phyloP scores from a whole-genome alignment of 1,140 invertebrate genomes.

The Brachionus koreanus region DNA sequence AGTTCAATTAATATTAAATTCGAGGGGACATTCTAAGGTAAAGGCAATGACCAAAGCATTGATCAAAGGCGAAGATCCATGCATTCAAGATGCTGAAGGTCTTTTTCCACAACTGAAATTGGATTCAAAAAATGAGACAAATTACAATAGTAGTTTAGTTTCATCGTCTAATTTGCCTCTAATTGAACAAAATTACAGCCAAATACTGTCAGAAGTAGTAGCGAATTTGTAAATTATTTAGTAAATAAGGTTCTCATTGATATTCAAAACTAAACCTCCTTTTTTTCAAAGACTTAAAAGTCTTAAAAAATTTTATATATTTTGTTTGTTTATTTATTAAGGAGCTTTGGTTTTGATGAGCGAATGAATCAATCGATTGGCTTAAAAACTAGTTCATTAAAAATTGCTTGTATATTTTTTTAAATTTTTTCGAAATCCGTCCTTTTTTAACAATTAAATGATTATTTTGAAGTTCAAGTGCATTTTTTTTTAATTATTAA shows the following conservation, averaged over 20 bases:
- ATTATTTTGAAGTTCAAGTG: background rate
- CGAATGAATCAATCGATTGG: background rate
- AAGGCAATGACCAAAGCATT: slow-evolving; percentile 49
- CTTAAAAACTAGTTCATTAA: background rate
- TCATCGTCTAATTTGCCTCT: slow-evolving; percentile 52
- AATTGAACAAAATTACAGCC: slow-evolving; percentile 61
- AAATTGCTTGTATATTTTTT: slow-evolving; percentile 21
- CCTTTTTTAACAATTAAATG: slow-evolving; percentile 11
- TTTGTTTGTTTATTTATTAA: background rate
- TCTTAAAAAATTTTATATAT: background rate
- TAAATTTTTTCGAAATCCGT: slow-evolving; percentile 1
- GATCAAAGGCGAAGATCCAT: slow-evolving; percentile 60
- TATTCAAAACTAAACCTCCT: background rate
- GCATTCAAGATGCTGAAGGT: slow-evolving; percentile 59
- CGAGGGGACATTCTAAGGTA: slow-evolving; percentile 48
- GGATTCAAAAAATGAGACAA: slow-evolving; percentile 47
- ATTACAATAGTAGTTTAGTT: background rate
- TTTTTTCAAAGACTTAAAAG: background rate
- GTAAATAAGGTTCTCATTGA: background rate
- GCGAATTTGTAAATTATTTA: background rate
- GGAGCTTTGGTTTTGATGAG: slow-evolving; percentile 2
- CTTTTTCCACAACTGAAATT: slow-evolving; percentile 58
- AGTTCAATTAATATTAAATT: slow-evolving; percentile 52
- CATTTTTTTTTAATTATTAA: background rate
- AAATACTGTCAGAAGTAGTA: slow-evolving; percentile 61